phyloP scores from a whole-genome alignment of 2,888 invertebrate species.

The Meganola albula region DNA sequence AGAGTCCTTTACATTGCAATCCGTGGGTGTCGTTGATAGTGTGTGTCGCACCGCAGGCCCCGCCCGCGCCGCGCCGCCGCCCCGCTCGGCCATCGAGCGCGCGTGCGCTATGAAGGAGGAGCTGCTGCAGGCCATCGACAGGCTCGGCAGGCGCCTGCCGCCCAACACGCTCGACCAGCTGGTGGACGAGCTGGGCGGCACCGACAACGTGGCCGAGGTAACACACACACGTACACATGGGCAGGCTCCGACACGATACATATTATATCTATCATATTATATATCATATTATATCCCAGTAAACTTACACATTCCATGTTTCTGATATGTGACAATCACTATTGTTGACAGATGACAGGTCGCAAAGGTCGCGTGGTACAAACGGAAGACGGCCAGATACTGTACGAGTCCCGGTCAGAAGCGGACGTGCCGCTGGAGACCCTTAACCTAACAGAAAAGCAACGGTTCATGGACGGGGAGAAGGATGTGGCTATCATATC shows the following conservation, averaged over 20 bases:
- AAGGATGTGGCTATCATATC: constrained; percentile 99
- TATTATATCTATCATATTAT: too few species aligned
- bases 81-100: constrained; percentile 90
- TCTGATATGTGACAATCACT: neutral
- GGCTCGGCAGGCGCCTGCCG: constrained; percentile 91
- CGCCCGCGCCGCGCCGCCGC: constrained; percentile 76
- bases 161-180: constrained; percentile 99
- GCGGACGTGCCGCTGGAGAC: constrained; percentile 97
- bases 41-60: too few species aligned
- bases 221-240: too few species aligned
- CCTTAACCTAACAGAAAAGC: constrained; percentile 94
- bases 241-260: too few species aligned
- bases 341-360: constrained; percentile 90
- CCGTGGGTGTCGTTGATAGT: too few species aligned
- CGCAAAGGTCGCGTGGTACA: constrained; percentile 95
- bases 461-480: constrained; percentile 97
- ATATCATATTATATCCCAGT: too few species aligned
- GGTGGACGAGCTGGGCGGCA: constrained; percentile 98
- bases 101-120: constrained; percentile 97
- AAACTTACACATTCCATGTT: too few species aligned
- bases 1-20: too few species aligned
- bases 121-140: constrained; percentile 87
- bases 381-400: constrained; percentile 93
- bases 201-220: constrained; percentile 97
- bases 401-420: constrained; percentile 96